phyloP scores from a whole-genome alignment of 2,888 invertebrate species.

The Oscheius sp. region DNA sequence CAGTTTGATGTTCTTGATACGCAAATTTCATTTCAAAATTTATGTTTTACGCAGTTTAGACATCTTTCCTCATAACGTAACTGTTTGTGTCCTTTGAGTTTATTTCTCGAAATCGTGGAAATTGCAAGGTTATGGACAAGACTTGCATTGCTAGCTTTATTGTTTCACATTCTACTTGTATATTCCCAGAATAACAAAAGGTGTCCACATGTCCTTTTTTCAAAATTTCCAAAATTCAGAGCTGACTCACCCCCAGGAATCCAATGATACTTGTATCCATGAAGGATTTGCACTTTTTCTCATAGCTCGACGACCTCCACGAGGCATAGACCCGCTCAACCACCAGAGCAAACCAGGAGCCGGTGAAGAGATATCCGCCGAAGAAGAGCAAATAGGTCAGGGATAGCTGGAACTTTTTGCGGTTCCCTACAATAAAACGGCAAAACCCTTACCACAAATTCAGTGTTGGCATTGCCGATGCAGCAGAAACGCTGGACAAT shows the following conservation, averaged over 20 bases:
- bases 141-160: too few relatives aligned
- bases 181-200: too few relatives aligned
- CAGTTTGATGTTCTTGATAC: too few relatives aligned
- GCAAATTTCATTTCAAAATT: too few relatives aligned
- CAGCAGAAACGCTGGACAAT: slow-evolving; percentile 21
- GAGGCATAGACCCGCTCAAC: slow-evolving; percentile 25
- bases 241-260: background rate
- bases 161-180: too few relatives aligned
- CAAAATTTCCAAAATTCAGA: too few relatives aligned
- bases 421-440: background rate
- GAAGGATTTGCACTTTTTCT: slow-evolving; percentile 18
- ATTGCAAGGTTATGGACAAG: too few relatives aligned
- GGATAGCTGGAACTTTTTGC: slow-evolving; percentile 3
- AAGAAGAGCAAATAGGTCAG: slow-evolving; percentile 17
- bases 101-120: too few relatives aligned
- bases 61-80: too few relatives aligned
- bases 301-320: slow-evolving; percentile 3
- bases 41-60: too few relatives aligned
- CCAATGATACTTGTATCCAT: background rate
- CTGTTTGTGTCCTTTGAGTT: too few relatives aligned
- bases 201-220: too few relatives aligned
- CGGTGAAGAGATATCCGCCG: slow-evolving; percentile 10
- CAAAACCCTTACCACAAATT: background rate
- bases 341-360: slow-evolving; percentile 17
- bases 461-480: slow-evolving; percentile 22